phyloP scores from a whole-genome alignment of 2,113 vertebrate species.

The Pelvicachromis taeniatus region DNA sequence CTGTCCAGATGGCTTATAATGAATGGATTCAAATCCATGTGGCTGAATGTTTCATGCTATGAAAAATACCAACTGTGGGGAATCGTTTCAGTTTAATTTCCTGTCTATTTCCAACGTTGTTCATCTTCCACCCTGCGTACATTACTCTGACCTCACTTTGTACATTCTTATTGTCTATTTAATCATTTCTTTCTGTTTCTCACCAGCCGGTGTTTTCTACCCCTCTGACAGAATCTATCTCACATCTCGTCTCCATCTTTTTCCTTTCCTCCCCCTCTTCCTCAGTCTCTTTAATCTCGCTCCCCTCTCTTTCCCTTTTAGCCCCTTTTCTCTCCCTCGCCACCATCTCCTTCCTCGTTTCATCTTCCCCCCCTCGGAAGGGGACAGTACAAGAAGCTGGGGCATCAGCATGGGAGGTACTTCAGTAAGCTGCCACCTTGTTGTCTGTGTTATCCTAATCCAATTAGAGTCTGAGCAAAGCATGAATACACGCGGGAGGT shows the following conservation, averaged over 20 bases:
- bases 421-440: background rate
- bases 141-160: background rate
- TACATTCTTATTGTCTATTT: background rate
- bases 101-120: background rate
- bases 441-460: slow-evolving; percentile 23
- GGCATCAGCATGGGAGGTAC: background rate
- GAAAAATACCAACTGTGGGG: background rate
- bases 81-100: background rate
- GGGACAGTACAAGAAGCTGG: background rate
- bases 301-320: background rate
- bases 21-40: slow-evolving; percentile 39
- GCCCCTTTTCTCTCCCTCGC: background rate
- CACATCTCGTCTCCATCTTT: background rate
- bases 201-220: background rate
- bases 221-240: background rate
- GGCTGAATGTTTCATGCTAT: slow-evolving; percentile 36
- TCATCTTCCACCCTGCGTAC: background rate
- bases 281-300: background rate
- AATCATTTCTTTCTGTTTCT: background rate
- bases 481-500: background rate
- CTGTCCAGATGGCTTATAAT: slow-evolving; percentile 51
- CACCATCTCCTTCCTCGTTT: background rate
- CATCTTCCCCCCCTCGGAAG: background rate
- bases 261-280: background rate
- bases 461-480: slow-evolving; percentile 29